Evolutionary conservation across 2,888 invertebrate genomes (phyloP).

Genomic region (Thymelicus sylvestris): DNA sequence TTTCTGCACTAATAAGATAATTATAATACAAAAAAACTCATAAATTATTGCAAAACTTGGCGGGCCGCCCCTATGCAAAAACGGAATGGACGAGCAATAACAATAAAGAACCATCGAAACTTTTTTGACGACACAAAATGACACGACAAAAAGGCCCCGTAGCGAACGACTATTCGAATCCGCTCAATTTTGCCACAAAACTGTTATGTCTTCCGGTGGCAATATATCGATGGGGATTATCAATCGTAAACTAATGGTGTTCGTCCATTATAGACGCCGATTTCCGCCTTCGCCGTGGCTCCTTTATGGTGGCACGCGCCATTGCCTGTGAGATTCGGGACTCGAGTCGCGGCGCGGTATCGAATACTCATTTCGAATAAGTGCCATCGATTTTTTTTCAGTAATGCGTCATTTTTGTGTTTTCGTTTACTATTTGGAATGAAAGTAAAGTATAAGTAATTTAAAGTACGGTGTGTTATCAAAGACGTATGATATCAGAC

Average conservation of each 20-base stretch:
- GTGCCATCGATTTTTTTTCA: constrained; percentile 38
- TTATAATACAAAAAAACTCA: neutral
- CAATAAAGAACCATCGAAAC: constrained; percentile 26
- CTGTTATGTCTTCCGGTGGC: constrained; percentile 82
- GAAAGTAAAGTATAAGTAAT: too few species aligned
- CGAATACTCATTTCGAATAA: constrained; percentile 39
- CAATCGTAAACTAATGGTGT: constrained; percentile 82
- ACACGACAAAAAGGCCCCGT: constrained; percentile 31
- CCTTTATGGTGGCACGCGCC: constrained; percentile 81
- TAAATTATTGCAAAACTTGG: constrained; percentile 6
- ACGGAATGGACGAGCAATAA: constrained; percentile 26
- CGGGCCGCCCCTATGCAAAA: constrained; percentile 19
- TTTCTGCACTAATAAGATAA: neutral
- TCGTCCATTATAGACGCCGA: constrained; percentile 81
- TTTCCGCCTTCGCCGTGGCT: constrained; percentile 76
- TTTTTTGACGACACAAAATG: constrained; percentile 35
- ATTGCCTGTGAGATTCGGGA: constrained; percentile 61
- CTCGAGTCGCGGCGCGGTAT: neutral
- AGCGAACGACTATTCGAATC: constrained; percentile 52
- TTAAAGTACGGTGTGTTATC: too few species aligned
- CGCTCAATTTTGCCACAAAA: constrained; percentile 83
- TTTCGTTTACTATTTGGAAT: neutral
- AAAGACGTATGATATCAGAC: too few species aligned
- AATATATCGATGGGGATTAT: constrained; percentile 80
- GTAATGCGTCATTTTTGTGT: constrained; percentile 9